Evolutionary conservation across 2,888 invertebrate genomes (phyloP), one percentile per base, ranked within the genome.

Genomic region (Ditylenchus weischeri): DNA sequence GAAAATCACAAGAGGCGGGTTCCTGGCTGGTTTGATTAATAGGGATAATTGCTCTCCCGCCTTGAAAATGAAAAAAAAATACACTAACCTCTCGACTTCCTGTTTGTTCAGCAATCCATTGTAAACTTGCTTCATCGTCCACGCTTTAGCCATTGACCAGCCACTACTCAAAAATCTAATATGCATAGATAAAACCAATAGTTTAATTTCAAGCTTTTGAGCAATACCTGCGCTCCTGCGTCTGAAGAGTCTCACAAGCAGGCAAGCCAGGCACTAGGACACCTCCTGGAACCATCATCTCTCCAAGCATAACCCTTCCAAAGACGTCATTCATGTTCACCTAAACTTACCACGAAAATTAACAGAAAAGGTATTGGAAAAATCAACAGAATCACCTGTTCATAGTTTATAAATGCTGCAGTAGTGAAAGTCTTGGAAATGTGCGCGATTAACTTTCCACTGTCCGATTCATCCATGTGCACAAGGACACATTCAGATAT

Each of bases 271-370:
- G 89, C 75, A 93, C 85, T 77, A 88, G 88, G 85, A 93, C 93
- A 68, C 94, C 92, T 72, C 95, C 88, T 72, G 89, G 88, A 71
- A 89, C 88, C 77, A 96, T 87, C 86, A 93, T 94, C 75, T 90
- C 90, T n/a, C n/a, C n/a, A 77, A 92, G 85, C 92, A 93, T 93
- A 5, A 93, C 89, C 83, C 91, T 90, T n/a, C 94, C 94, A 87
- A 98, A 98, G 78, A 89, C 88, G 86, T 98, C 98, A 75, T 88
- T 89, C 88, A 96, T 91, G 84, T 93, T 94, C 73, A 95, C 90
- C 89, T 89, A 78, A 63, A 66, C 54, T n/a, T 35, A 15, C 23
- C 8, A 66, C 36, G n/a, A 19, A 5, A 5, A 29, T 29, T 29
- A 29, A 29, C 2, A 29, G 5, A 5, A 29, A 29, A 43, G 8